Evolutionary conservation across 2,888 invertebrate genomes (phyloP).

Genomic region (Latheticus oryzae): DNA sequence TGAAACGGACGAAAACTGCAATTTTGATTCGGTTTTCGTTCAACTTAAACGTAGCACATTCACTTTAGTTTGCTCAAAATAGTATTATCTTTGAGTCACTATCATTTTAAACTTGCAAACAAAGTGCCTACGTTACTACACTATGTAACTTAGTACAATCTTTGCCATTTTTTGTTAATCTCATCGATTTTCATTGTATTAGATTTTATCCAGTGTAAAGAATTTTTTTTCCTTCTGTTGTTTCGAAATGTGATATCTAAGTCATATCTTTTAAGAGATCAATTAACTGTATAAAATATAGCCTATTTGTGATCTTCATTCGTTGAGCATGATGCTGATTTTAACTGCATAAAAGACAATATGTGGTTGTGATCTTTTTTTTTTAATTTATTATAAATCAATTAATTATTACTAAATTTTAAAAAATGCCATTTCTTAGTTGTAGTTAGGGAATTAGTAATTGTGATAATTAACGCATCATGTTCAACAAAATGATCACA

Average conservation of each 20-base stretch:
- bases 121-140: conserved; percentile 32
- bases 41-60: conserved; percentile 10
- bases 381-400: conserved; percentile 8
- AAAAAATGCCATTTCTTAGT: no score
- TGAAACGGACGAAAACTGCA: neutral
- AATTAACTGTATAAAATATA: conserved; percentile 12
- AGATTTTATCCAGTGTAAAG: conserved; percentile 2
- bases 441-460: no score
- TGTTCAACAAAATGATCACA: neutral
- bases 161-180: conserved; percentile 6
- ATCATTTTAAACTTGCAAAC: no score
- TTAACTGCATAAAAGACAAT: conserved; percentile 12
- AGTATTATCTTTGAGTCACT: conserved; percentile 15
- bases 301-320: conserved; percentile 5
- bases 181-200: conserved; percentile 5
- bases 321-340: conserved; percentile 5
- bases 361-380: conserved; percentile 13
- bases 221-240: conserved; percentile 26
- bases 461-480: no score
- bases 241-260: conserved; percentile 43
- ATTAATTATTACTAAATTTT: no score
- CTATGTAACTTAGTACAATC: conserved; percentile 17
- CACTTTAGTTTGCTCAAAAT: conserved; percentile 1
- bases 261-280: conserved; percentile 42
- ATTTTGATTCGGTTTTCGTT: neutral